Evolutionary conservation across 1,140 invertebrate species (phyloP), one percentile per base, ranked within the genome.

Genomic region (Drosophila malerkotliana): DNA sequence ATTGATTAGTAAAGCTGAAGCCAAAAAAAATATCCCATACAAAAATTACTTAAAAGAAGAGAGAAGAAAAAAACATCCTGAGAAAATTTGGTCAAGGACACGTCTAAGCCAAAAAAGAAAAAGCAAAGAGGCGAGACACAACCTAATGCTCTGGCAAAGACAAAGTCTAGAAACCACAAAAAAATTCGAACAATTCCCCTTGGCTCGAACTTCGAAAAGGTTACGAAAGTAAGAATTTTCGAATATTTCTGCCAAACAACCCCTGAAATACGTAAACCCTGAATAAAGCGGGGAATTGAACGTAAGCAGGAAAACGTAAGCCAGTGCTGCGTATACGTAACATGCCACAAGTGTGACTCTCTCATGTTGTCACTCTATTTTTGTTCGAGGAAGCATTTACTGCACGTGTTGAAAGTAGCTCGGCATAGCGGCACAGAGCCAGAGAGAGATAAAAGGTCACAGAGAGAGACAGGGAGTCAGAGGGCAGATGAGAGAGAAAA

Each of bases 261-360:
- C 63, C 63, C 63, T 52, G 9, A 51, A 63, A 39, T 48, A 62
- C 64, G 56, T 53, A 77, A 57, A 24, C 7, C 6, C 1, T 7
- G 14, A 44, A 44, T 6, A 12, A 18, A 44, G 41, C 41, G 30
- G 4, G 5, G 9, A 37, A 21, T 21, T n/a, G 34, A 49, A 61
- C 60, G 72, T 66, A 53, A 54, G 24, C 28, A 24, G 2, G n/a
- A 55, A 10, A 18, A 64, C 73, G 55, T 58, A 66, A 66, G 12
- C 8, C 12, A 45, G 14, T 18, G 55, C 21, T 15, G 41, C 52
- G 32, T 39, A 24, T 68, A 66, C 59, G 72, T 75, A 80, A 71
- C 52, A 85, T 75, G 81, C 81, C 78, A 85, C 81, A 85, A 85
- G 81, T 85, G 81, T 85, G 78, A 84, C 79, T 69, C 41, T 73